These are phyloP conservation scores for Homarus gammarus DNA, from an alignment of 2,888 invertebrate genomes.

Conservation along the genomic window DNA sequence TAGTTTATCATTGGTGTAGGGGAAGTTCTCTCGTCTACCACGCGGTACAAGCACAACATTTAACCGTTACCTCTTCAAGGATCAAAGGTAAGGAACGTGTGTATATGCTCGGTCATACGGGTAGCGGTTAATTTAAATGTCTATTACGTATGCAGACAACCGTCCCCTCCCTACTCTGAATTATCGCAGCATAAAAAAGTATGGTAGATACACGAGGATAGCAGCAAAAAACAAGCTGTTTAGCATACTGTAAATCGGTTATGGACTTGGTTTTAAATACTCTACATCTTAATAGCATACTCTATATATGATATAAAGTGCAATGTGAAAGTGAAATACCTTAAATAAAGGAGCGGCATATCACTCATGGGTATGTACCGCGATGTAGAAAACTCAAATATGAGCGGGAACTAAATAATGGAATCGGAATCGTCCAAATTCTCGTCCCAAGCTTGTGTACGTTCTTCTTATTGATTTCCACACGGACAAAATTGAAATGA, in stretches of 20 bases:
- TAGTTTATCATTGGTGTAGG: no score
- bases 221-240: constrained; percentile 31
- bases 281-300: background rate
- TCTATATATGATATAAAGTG: background rate
- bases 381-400: background rate
- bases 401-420: background rate
- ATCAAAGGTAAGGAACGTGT: constrained; percentile 2
- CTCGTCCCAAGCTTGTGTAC: constrained; percentile 40
- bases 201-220: constrained; percentile 24
- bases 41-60: background rate
- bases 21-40: no score
- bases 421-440: constrained; percentile 23
- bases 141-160: constrained; percentile 65
- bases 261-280: background rate
- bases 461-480: constrained; percentile 12
- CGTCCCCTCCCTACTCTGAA: constrained; percentile 50
- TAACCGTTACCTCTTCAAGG: constrained; percentile 30
- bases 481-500: background rate
- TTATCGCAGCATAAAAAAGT: constrained; percentile 42
- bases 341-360: background rate
- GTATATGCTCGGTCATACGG: constrained; percentile 42
- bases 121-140: constrained; percentile 62
- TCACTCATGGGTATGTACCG: background rate
- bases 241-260: constrained; percentile 21
- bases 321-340: background rate